These are phyloP conservation scores for Salvelinus alpinus DNA, from an alignment of 2,113 vertebrate species.

Conservation along the genomic window DNA sequence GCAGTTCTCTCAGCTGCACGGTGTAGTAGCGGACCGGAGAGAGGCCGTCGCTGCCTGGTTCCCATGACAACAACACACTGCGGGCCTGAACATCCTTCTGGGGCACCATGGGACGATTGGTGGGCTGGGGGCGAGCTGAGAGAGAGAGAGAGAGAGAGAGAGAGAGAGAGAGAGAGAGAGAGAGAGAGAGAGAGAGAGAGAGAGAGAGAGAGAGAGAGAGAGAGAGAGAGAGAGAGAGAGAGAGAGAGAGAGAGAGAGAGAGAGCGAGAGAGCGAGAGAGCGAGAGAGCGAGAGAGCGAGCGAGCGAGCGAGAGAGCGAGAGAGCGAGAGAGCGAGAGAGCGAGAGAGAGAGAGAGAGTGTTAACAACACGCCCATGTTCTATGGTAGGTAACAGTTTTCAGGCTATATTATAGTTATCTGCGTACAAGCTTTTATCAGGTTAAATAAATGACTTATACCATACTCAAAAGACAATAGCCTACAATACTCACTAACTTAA, in stretches of 20 bases:
- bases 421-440: conserved; percentile 35
- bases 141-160: background rate
- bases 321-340: too few relatives aligned
- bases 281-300: too few relatives aligned
- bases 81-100: conserved; percentile 79
- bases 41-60: conserved; percentile 93
- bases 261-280: background rate
- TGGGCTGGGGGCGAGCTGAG: conserved; percentile 86
- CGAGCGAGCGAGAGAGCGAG: too few relatives aligned
- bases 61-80: conserved; percentile 90
- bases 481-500: too few relatives aligned
- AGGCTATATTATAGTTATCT: background rate
- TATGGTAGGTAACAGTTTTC: background rate
- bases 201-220: too few relatives aligned
- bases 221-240: background rate
- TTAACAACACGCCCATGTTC: background rate
- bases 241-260: background rate
- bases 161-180: too few relatives aligned
- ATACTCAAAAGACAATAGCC: too few relatives aligned
- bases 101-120: conserved; percentile 81
- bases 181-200: too few relatives aligned
- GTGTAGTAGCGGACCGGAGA: conserved; percentile 97
- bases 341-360: background rate
- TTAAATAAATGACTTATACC: conserved; percentile 43
- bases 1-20: conserved; percentile 89